A percentile compares a stretch with the other conserved stretches of the same genome.
Evolutionary conservation across 1,140 invertebrate genomes (phyloP).

Genomic region (Euura lappo): DNA sequence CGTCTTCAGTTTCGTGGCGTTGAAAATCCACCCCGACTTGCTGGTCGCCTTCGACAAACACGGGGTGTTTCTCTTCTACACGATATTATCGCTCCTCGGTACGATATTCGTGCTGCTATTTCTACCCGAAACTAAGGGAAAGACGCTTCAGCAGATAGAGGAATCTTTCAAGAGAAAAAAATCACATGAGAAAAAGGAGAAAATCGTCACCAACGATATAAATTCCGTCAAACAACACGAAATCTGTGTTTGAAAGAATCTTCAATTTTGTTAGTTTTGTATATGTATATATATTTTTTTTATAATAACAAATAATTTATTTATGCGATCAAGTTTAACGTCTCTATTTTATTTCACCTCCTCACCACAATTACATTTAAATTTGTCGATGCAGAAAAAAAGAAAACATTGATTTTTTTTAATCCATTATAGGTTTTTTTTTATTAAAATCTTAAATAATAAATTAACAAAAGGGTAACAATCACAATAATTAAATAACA

Average conservation of each 20-base stretch:
- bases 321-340: too few species aligned
- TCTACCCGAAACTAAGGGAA: constrained; percentile 84
- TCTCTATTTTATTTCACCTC: too few species aligned
- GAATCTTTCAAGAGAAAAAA: constrained; percentile 58
- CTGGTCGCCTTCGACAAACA: constrained; percentile 63
- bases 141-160: constrained; percentile 76
- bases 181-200: constrained; percentile 10
- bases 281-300: too few species aligned
- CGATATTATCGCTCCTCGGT: constrained; percentile 68
- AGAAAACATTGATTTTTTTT: too few species aligned
- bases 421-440: neutral
- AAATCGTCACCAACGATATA: neutral
- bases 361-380: too few species aligned
- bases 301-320: too few species aligned
- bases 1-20: constrained; percentile 74
- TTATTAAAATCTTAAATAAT: constrained; percentile 45
- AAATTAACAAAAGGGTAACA: constrained; percentile 50
- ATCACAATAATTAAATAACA: constrained; percentile 51
- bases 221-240: neutral
- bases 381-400: too few species aligned
- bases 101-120: constrained; percentile 71
- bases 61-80: constrained; percentile 77
- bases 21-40: constrained; percentile 75
- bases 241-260: too few species aligned
- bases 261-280: too few species aligned